Percentiles rank a stretch among this genome's conserved stretches.
phyloP scores from a whole-genome alignment of 2,113 vertebrate genomes.

The Petrocephalus zakoni region DNA sequence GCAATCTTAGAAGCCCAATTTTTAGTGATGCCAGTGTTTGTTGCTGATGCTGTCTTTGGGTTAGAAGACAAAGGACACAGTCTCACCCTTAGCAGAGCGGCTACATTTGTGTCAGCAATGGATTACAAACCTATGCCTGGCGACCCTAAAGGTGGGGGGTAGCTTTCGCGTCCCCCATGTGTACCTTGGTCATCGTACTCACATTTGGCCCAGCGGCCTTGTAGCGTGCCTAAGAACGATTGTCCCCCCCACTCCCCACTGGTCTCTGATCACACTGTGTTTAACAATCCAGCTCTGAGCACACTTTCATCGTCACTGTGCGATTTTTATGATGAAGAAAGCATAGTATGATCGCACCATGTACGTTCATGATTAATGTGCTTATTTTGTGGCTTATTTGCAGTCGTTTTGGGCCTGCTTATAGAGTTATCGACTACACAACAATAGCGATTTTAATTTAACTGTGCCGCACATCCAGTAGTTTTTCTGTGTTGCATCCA shows the following conservation, averaged over 20 bases:
- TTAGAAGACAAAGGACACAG: neutral
- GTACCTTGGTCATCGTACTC: neutral
- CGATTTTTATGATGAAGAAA: neutral
- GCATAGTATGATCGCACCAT: neutral
- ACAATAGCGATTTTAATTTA: neutral
- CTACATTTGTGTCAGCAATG: neutral
- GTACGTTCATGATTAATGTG: neutral
- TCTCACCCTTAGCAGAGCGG: neutral
- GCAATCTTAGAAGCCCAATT: neutral
- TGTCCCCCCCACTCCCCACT: neutral
- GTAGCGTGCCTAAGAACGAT: neutral
- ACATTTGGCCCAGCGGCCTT: neutral
- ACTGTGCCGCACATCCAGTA: neutral
- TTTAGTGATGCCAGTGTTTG: neutral
- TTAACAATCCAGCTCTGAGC: neutral
- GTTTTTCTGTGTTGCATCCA: neutral
- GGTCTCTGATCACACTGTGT: neutral
- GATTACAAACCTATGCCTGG: neutral
- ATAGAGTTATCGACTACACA: neutral
- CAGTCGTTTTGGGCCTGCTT: neutral
- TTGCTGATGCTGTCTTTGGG: neutral
- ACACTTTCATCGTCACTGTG: neutral
- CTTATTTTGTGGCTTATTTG: neutral
- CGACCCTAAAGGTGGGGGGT: neutral
- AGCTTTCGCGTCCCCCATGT: neutral